phyloP scores from a whole-genome alignment of 2,888 invertebrate genomes.

The Leptinotarsa tumamoca region DNA sequence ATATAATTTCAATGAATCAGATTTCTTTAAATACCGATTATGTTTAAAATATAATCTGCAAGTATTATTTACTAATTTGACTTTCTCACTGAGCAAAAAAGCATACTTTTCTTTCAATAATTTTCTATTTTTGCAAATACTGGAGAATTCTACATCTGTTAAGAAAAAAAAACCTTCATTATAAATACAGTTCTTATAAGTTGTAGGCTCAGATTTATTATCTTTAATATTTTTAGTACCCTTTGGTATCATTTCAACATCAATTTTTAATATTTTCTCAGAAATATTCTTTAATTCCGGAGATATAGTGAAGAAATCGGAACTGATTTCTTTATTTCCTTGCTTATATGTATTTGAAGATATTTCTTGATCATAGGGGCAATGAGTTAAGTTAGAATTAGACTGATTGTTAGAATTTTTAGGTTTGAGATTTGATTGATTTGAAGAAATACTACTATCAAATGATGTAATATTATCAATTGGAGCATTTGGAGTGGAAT shows the following conservation, averaged over 20 bases:
- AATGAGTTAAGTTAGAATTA: too few relatives aligned
- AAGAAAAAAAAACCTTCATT: neutral
- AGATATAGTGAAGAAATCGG: neutral
- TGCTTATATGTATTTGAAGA: neutral
- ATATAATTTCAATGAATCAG: neutral
- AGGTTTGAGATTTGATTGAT: too few relatives aligned
- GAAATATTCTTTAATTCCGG: neutral
- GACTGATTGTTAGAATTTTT: too few relatives aligned
- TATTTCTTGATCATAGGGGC: neutral
- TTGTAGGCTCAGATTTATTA: too few relatives aligned
- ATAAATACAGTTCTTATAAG: neutral
- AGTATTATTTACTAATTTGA: conserved; percentile 2
- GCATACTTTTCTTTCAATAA: neutral
- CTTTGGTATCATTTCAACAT: neutral
- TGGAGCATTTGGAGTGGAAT: conserved; percentile 15
- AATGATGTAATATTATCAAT: neutral
- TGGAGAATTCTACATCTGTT: neutral
- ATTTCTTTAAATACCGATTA: neutral
- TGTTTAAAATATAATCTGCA: neutral
- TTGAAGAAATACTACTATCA: too few relatives aligned
- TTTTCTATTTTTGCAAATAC: neutral
- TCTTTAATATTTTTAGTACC: neutral
- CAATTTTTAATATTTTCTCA: neutral
- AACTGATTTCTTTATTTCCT: neutral
- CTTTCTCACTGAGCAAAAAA: neutral